Percentiles rank a stretch among this genome's conserved stretches.
Evolutionary conservation across 2,113 vertebrate species (phyloP).

Genomic region (Tachycineta bicolor): DNA sequence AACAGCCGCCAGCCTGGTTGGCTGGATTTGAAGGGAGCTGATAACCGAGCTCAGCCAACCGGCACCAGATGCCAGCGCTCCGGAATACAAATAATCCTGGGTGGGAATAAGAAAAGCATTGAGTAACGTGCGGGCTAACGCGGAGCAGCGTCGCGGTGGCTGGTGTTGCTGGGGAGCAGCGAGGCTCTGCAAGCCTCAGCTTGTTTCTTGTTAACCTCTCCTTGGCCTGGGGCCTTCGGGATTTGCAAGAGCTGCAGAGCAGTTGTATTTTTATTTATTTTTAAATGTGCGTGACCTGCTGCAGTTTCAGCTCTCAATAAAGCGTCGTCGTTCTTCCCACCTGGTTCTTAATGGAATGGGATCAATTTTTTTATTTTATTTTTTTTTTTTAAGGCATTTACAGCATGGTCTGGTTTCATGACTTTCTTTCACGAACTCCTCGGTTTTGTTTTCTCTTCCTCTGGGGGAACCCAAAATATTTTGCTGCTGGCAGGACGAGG

Average conservation of each 20-base stretch:
- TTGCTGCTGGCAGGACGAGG: not conserved
- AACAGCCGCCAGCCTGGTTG: slow-evolving; percentile 52
- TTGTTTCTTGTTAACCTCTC: slow-evolving; percentile 8
- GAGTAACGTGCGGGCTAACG: not conserved
- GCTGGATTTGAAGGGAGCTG: slow-evolving; percentile 69
- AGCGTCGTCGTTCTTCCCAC: not conserved
- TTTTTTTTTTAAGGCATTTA: not conserved
- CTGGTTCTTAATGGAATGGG: not conserved
- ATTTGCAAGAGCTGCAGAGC: not conserved
- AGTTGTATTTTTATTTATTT: not conserved
- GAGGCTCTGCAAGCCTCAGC: slow-evolving; percentile 2
- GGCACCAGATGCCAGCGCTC: not conserved
- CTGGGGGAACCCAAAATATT: not conserved
- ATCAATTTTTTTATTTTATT: accelerated
- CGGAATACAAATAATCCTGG: slow-evolving; percentile 8
- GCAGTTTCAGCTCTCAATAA: not conserved
- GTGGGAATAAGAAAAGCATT: not conserved
- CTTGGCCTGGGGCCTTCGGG: not conserved
- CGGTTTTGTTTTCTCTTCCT: not conserved
- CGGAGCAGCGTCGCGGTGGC: not conserved
- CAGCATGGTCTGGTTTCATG: not conserved
- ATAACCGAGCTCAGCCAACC: slow-evolving; percentile 54
- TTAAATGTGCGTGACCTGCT: not conserved
- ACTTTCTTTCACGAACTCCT: not conserved
- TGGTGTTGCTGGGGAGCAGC: not conserved